phyloP scores from a whole-genome alignment of 92 coral and sea anemone genomes.

The Paragorgia papillata region DNA sequence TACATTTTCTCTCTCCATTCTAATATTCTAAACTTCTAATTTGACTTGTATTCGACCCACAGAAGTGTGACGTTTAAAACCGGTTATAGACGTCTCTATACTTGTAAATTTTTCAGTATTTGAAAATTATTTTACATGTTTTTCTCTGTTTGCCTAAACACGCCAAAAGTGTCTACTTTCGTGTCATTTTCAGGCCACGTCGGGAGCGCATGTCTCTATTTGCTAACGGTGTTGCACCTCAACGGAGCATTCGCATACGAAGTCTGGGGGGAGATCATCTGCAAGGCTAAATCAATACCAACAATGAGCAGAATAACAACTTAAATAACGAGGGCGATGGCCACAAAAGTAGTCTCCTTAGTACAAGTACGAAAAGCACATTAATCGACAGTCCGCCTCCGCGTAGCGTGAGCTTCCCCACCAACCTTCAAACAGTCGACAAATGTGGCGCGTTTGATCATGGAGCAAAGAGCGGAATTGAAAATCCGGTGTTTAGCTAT shows the following conservation, averaged over 20 bases:
- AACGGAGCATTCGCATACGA: conserved; percentile 66
- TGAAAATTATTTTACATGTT: no score
- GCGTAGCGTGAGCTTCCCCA: conserved; percentile 25
- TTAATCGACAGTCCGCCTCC: conserved; percentile 92
- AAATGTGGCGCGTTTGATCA: not conserved
- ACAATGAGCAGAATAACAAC: not conserved
- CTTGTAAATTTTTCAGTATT: not conserved
- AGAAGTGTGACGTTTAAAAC: no score
- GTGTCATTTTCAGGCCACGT: conserved; percentile 42
- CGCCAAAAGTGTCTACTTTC: not conserved
- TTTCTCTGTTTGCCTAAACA: not conserved
- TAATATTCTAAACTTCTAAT: no score
- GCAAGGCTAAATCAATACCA: not conserved
- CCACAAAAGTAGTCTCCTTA: conserved; percentile 77
- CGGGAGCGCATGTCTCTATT: conserved; percentile 96
- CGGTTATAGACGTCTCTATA: no score
- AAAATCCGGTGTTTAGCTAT: conserved; percentile 9
- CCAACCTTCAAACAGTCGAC: conserved; percentile 23
- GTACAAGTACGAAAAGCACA: conserved; percentile 92
- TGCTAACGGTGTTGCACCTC: conserved; percentile 81
- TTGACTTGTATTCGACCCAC: no score
- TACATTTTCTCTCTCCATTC: no score
- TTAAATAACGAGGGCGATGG: conserved; percentile 57
- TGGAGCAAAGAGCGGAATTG: not conserved
- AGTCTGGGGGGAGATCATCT: conserved; percentile 59